Percentiles rank a stretch among this genome's conserved stretches.
phyloP scores from a whole-genome alignment of 2,797 vertebrate species.

The Staurois parvus region DNA sequence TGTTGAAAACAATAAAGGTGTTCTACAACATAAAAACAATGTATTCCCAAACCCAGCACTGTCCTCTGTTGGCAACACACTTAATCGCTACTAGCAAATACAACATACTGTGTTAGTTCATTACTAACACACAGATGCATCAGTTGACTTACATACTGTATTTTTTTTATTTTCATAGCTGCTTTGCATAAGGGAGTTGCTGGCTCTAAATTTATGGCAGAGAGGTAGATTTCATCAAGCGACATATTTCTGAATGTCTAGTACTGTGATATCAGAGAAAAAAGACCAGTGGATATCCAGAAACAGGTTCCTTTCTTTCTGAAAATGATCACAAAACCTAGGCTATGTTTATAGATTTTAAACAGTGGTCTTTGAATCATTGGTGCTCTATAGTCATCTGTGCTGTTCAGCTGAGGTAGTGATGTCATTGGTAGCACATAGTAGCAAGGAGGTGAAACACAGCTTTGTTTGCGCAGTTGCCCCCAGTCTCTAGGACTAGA shows the following conservation, averaged over 20 bases:
- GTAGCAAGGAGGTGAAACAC: neutral
- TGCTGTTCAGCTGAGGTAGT: too few species aligned
- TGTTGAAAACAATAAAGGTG: too few species aligned
- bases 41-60: neutral
- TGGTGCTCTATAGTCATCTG: too few species aligned
- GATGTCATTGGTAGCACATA: neutral
- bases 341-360: neutral
- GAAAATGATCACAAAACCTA: neutral
- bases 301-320: too few species aligned
- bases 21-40: neutral
- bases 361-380: too few species aligned
- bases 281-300: too few species aligned
- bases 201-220: neutral
- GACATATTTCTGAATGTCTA: neutral
- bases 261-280: too few species aligned
- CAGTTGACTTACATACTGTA: too few species aligned
- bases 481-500: neutral
- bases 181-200: neutral
- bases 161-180: neutral
- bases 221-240: neutral
- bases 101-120: too few species aligned
- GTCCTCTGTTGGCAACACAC: neutral
- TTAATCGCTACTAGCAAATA: neutral
- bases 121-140: too few species aligned
- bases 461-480: neutral